Conservation (phyloP, 2,797 vertebrate species). For the Alauda arvensis region DNA sequence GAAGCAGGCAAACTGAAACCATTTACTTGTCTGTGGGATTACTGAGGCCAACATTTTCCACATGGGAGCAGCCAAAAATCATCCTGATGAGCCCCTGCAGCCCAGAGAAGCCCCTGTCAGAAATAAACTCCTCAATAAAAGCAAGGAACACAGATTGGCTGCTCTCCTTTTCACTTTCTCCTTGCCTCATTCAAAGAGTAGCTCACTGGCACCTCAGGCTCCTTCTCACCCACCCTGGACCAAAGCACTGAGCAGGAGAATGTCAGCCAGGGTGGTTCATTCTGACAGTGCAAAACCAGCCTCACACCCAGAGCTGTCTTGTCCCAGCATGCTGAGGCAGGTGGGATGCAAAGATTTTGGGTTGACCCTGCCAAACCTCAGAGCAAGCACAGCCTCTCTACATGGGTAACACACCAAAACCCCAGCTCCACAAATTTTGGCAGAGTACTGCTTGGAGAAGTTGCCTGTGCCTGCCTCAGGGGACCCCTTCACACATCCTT, state of each 20-base stretch:
- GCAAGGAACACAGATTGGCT: neutral
- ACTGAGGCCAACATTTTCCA: neutral
- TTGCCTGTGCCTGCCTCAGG: neutral
- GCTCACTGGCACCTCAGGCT: neutral
- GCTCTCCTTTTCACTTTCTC: neutral
- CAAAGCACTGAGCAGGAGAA: neutral
- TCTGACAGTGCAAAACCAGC: neutral
- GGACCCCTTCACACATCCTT: neutral
- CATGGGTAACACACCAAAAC: fast-evolving
- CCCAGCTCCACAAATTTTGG: neutral
- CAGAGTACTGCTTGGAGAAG: neutral
- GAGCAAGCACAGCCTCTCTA: neutral
- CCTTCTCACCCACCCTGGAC: neutral
- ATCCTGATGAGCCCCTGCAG: neutral
- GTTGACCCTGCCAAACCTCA: neutral
- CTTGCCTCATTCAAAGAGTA: fast-evolving
- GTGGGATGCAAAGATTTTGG: neutral
- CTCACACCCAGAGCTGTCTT: neutral
- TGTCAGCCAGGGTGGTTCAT: fast-evolving
- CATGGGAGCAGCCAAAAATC: neutral
- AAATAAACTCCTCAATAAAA: neutral
- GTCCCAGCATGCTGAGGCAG: neutral
- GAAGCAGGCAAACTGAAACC: neutral
- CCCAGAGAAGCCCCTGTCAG: neutral
- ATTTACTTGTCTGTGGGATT: neutral